These are phyloP conservation scores for Meteorus sp. DNA, from an alignment of 1,140 invertebrate genomes.

Conservation along the genomic window DNA sequence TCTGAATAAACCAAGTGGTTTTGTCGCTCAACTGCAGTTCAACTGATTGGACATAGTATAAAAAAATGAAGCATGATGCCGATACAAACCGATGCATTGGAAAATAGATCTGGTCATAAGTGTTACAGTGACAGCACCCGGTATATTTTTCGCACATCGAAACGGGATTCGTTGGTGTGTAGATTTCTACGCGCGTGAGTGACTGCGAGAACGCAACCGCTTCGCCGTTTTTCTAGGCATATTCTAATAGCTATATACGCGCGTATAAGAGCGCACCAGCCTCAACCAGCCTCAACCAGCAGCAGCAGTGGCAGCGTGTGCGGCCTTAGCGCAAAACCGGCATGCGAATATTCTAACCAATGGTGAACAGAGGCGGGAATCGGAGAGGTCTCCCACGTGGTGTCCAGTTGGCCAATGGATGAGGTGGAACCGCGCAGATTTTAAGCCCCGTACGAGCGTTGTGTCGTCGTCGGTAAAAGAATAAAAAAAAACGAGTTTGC, in stretches of 20 bases:
- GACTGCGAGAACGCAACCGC: constrained; percentile 21
- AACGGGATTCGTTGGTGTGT: constrained; percentile 1
- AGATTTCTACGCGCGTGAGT: constrained; percentile 11
- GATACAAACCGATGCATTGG: background rate
- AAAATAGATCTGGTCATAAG: background rate
- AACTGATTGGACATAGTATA: no score
- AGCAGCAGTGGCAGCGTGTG: constrained; percentile 21
- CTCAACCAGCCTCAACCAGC: background rate
- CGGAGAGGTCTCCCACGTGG: constrained; percentile 45
- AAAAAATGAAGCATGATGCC: no score
- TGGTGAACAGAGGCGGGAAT: constrained; percentile 36
- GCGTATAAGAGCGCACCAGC: constrained; percentile 21
- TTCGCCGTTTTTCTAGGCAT: constrained; percentile 8
- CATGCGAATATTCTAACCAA: constrained; percentile 41
- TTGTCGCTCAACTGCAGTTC: no score
- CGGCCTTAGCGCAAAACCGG: constrained; percentile 38
- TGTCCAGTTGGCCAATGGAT: constrained; percentile 33
- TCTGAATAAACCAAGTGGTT: background rate
- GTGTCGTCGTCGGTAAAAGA: constrained; percentile 23
- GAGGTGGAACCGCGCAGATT: constrained; percentile 27
- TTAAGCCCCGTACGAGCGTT: constrained; percentile 9
- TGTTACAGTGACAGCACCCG: constrained; percentile 45
- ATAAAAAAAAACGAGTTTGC: constrained; percentile 52
- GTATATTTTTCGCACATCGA: constrained; percentile 43
- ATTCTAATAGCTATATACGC: constrained; percentile 9